Evolutionary conservation across 2,888 invertebrate genomes (phyloP).

Genomic region (Standfussiana lucernea): DNA sequence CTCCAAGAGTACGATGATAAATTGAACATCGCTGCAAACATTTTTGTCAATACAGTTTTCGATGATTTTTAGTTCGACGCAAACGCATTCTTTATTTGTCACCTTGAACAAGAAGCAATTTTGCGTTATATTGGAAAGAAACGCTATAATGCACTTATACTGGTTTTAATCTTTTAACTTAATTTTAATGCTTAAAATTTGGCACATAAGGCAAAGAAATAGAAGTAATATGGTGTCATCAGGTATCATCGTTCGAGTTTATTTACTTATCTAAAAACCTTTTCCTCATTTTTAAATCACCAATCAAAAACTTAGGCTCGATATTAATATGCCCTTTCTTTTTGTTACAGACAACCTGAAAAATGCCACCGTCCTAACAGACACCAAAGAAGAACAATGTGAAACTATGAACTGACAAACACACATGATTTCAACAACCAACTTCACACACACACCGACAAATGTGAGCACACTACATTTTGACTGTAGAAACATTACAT

Average conservation of each 20-base stretch:
- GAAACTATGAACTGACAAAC: constrained; percentile 82
- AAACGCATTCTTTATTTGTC: not conserved
- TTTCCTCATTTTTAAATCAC: no score
- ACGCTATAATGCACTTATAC: no score
- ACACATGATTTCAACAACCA: constrained; percentile 89
- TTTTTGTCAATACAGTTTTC: not conserved
- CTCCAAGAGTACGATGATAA: not conserved
- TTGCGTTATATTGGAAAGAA: not conserved
- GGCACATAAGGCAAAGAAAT: no score
- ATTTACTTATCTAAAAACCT: no score
- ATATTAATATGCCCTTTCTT: constrained; percentile 14
- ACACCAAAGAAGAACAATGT: constrained; percentile 76
- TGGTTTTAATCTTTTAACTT: no score
- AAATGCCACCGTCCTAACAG: constrained; percentile 62
- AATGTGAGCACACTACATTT: constrained; percentile 75
- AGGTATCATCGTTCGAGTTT: no score
- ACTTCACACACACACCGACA: constrained; percentile 80
- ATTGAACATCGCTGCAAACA: not conserved
- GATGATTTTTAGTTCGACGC: not conserved
- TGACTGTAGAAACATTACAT: constrained; percentile 65
- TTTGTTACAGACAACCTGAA: constrained; percentile 73
- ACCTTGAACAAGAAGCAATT: not conserved
- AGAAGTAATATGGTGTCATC: no score
- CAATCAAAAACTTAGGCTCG: not conserved
- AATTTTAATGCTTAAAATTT: no score